Evolutionary conservation across 2,888 invertebrate genomes (phyloP).

Genomic region (Anaspis maculata): DNA sequence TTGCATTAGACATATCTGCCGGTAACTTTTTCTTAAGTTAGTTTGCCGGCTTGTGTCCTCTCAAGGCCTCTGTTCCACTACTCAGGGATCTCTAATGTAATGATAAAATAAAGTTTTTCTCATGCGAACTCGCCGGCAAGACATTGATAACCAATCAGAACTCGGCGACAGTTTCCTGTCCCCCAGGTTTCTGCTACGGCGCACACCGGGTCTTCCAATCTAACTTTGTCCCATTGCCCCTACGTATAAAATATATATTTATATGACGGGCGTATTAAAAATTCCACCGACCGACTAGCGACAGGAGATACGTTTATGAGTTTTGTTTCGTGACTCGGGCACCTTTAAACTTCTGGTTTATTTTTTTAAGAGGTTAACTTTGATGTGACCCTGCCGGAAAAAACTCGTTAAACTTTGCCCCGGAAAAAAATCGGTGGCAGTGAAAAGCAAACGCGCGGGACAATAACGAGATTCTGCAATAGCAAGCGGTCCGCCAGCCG

Average conservation of each 20-base stretch:
- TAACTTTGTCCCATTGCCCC: slow-evolving; percentile 10
- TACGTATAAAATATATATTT: slow-evolving; percentile 10
- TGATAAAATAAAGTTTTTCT: slow-evolving; percentile 16
- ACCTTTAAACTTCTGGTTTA: slow-evolving; percentile 1
- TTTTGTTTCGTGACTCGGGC: slow-evolving; percentile 6
- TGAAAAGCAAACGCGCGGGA: too few relatives aligned
- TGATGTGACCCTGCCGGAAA: too few relatives aligned
- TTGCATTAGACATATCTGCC: slow-evolving; percentile 2
- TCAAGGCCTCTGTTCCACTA: too few relatives aligned
- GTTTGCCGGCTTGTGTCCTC: too few relatives aligned
- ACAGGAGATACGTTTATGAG: slow-evolving; percentile 9
- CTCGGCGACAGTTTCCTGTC: slow-evolving; percentile 16
- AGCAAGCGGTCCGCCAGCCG: too few relatives aligned
- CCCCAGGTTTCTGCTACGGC: slow-evolving; percentile 8
- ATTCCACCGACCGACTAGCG: slow-evolving; percentile 7
- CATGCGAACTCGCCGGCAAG: slow-evolving; percentile 14
- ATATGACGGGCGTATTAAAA: slow-evolving; percentile 13
- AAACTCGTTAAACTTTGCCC: too few relatives aligned
- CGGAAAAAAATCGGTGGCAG: too few relatives aligned
- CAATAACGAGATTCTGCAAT: too few relatives aligned
- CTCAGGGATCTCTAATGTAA: too few relatives aligned
- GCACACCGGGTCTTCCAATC: too few relatives aligned
- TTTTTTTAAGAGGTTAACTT: too few relatives aligned
- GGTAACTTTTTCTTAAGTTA: slow-evolving; percentile 8
- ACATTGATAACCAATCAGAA: slow-evolving; percentile 22